Evolutionary conservation across 2,888 invertebrate genomes (phyloP).

Genomic region (Erebia ligea): DNA sequence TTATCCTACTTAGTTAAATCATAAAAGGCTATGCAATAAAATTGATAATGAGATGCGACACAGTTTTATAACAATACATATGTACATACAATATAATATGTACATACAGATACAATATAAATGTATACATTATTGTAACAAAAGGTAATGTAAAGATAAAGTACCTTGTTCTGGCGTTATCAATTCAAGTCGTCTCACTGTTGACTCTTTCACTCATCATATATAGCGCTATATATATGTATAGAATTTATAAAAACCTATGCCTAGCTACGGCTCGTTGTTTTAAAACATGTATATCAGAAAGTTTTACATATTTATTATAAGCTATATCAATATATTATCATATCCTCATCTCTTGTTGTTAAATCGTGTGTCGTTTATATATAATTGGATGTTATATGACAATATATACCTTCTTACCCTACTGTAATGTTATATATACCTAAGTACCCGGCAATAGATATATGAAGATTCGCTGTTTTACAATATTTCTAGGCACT

Average conservation of each 20-base stretch:
- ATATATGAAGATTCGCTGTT: neutral
- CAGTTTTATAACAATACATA: no score
- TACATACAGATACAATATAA: neutral
- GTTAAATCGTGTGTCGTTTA: slow-evolving; percentile 72
- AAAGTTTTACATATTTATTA: slow-evolving; percentile 52
- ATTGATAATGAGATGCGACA: no score
- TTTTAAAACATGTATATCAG: slow-evolving; percentile 47
- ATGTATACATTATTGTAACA: neutral
- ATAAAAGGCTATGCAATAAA: no score
- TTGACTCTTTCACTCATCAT: slow-evolving; percentile 61
- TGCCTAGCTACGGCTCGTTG: slow-evolving; percentile 55
- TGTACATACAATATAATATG: no score
- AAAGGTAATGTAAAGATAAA: neutral
- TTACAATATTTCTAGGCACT: slow-evolving; percentile 9
- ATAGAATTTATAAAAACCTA: slow-evolving; percentile 54
- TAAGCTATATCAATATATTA: slow-evolving; percentile 63
- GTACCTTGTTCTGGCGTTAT: slow-evolving; percentile 58
- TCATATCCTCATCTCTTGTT: slow-evolving; percentile 77
- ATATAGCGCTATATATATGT: slow-evolving; percentile 54
- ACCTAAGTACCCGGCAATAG: slow-evolving; percentile 35
- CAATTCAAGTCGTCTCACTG: slow-evolving; percentile 65
- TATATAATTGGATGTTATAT: slow-evolving; percentile 69
- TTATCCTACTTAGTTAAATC: no score
- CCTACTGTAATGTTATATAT: slow-evolving; percentile 50
- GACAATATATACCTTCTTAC: slow-evolving; percentile 76